phyloP scores from a whole-genome alignment of 2,113 vertebrate species.

The Oreotrochilus melanogaster region DNA sequence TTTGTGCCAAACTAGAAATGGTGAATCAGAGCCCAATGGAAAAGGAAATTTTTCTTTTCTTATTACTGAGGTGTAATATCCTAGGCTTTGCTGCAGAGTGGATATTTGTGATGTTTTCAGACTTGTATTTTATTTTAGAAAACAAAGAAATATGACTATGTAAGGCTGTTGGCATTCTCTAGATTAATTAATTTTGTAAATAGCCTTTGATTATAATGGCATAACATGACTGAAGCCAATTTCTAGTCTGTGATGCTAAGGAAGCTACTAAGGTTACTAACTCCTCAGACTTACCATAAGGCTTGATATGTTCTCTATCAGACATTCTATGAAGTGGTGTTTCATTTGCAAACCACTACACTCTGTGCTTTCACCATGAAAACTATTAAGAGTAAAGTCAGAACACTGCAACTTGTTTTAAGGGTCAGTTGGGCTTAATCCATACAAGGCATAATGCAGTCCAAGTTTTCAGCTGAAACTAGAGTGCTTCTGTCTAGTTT shows the following conservation, averaged over 20 bases:
- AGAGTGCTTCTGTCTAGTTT: not conserved
- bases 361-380: not conserved
- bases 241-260: not conserved
- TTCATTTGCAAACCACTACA: not conserved
- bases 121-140: not conserved
- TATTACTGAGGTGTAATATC: not conserved
- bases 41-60: not conserved
- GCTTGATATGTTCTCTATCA: not conserved
- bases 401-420: not conserved
- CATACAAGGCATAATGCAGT: rapidly evolving
- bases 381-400: not conserved
- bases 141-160: not conserved
- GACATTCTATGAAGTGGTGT: rapidly evolving
- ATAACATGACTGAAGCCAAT: not conserved
- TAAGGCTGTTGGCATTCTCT: not conserved
- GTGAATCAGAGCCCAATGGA: not conserved
- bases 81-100: not conserved
- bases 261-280: not conserved
- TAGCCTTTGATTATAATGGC: not conserved
- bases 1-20: not conserved
- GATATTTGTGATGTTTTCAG: not conserved
- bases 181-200: not conserved
- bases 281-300: not conserved
- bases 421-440: not conserved
- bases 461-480: not conserved